Base-by-base conservation (phyloP, 2,888 invertebrate species). In the Anoplius nigerrimus region DNA sequence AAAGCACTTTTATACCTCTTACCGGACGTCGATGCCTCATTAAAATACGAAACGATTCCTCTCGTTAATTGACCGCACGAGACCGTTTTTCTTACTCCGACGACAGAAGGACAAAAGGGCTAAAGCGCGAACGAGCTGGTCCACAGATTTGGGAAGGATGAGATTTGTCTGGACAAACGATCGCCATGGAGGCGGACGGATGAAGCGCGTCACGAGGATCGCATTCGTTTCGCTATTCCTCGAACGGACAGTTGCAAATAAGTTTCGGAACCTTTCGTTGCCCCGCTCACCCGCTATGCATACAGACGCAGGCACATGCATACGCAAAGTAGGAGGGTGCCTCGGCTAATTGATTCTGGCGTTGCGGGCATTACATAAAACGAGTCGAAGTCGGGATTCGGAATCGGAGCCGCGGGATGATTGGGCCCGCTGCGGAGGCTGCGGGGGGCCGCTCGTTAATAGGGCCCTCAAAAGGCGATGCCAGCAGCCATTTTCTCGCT, bases 391-490 rank as follows among this genome's bases (percentile, higher is more conserved):
- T 65, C 54, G 61, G 66, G 71, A 66, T 66, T 66, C 72, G 55
- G 75, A 75, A 77, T 80, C 71, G 81, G 76, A 76, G 71, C 72
- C 63, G 68, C 67, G 69, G 79, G 77, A 74, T 82, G 83, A 83
- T 82, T 84, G 80, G 84, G 77, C 78, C 79, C 72, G 80, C 78
- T 80, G 79, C 56, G 66, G 75, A 45, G 65, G 74, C 80, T 76
- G 75, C 82, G 71, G 84, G 85, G 85, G 82, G 80, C 66, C 82
- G 65, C 76, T 82, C 79, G 84, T 85, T 85, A 85, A 85, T 84
- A 83, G 82, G 84, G 74, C 80, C 79, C 81, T 77, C 76, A 77
- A 78, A 77, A 75, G 77, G 65, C 71, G 56, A 51, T 52, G 61
- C 75, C 74, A 78, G 74, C 73, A 71, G 69, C 73, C 77, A 75